A percentile compares a stretch with the other conserved stretches of the same genome.
Conservation (phyloP, 2,888 invertebrate species). For the Dioctria rufipes region DNA sequence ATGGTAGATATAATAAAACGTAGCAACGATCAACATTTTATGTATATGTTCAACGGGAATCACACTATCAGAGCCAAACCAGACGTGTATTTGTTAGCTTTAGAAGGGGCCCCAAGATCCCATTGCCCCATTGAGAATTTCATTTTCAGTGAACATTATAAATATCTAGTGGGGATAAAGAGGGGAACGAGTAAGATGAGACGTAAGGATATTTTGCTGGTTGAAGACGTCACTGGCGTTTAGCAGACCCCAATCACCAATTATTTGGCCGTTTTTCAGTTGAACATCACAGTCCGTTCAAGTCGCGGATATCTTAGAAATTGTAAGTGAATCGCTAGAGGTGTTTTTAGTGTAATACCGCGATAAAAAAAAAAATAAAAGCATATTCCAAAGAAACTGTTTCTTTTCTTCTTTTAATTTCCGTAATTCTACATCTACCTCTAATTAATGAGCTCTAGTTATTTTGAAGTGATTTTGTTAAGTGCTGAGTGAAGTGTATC, state of each 20-base stretch:
- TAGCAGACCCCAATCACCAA: conserved; percentile 49
- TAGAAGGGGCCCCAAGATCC: conserved; percentile 9
- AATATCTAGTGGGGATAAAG: conserved; percentile 38
- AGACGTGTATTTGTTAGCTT: conserved; percentile 19
- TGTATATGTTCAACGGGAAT: neutral
- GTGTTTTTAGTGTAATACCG: conserved; percentile 21
- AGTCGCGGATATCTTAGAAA: conserved; percentile 71
- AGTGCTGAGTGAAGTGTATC: neutral
- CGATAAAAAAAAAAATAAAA: neutral
- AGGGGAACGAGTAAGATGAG: conserved; percentile 58
- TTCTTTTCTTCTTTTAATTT: conserved; percentile 5
- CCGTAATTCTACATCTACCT: neutral
- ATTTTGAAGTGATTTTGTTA: conserved; percentile 30
- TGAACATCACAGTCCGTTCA: conserved; percentile 73
- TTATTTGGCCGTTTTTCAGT: conserved; percentile 68
- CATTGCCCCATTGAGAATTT: conserved; percentile 23
- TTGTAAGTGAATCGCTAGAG: conserved; percentile 43
- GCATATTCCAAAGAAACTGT: neutral
- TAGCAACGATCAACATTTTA: neutral
- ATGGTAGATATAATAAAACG: neutral
- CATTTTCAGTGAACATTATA: conserved; percentile 16
- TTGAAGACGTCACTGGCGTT: conserved; percentile 44
- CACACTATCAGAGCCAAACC: neutral
- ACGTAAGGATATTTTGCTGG: conserved; percentile 55
- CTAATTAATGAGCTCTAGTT: neutral